Percentiles rank a stretch among this genome's conserved stretches.
These are phyloP conservation scores for Drosophila burlai DNA, from an alignment of 1,140 invertebrate species.

Conservation along the genomic window DNA sequence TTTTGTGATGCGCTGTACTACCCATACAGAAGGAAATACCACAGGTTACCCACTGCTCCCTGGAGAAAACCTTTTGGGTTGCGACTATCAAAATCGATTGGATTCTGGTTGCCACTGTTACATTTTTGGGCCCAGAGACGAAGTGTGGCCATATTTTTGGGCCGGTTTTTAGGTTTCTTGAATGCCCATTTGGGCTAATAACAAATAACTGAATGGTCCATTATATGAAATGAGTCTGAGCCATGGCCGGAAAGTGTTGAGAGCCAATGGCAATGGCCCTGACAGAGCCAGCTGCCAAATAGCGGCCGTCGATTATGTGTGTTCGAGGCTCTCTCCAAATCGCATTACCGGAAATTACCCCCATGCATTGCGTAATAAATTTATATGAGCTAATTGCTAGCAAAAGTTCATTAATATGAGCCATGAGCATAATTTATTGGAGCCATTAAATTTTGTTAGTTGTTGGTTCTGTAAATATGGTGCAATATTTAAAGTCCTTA, in stretches of 20 bases:
- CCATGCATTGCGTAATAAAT: conserved; percentile 51
- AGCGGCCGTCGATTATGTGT: conserved; percentile 21
- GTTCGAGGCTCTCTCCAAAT: conserved; percentile 12
- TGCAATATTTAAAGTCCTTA: not conserved
- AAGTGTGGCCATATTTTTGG: conserved; percentile 26
- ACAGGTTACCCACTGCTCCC: conserved; percentile 4
- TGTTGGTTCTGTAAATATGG: conserved; percentile 17
- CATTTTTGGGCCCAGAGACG: conserved; percentile 3
- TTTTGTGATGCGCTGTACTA: conserved; percentile 4
- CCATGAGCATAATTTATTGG: conserved; percentile 44
- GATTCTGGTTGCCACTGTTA: conserved; percentile 45
- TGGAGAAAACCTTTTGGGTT: conserved; percentile 30
- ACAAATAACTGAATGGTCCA: conserved; percentile 75
- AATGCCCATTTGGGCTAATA: conserved; percentile 72
- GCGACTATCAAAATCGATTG: conserved; percentile 74
- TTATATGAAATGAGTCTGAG: conserved; percentile 59
- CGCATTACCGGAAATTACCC: conserved; percentile 44
- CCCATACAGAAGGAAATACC: conserved; percentile 10
- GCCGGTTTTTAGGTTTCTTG: conserved; percentile 56
- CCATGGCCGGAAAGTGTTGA: conserved; percentile 43
- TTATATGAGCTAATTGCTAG: conserved; percentile 55
- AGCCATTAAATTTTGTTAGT: conserved; percentile 31
- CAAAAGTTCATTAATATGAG: conserved; percentile 57
- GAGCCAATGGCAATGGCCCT: conserved; percentile 38
- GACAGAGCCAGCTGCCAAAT: conserved; percentile 24